Base-by-base conservation (phyloP, 1,140 invertebrate genomes). In the Drosophila pectinifera region DNA sequence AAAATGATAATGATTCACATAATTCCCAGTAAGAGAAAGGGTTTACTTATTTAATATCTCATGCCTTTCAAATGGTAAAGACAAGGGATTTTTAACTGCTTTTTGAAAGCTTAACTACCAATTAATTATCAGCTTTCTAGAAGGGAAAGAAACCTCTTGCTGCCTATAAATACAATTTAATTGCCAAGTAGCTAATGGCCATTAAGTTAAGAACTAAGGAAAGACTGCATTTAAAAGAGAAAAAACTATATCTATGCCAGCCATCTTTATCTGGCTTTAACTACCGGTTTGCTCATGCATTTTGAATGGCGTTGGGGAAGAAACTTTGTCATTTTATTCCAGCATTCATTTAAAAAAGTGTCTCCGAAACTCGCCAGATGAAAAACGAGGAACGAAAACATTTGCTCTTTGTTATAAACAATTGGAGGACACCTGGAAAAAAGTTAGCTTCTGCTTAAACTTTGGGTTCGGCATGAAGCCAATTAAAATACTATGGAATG, bases 401-500 rank as follows among this genome's bases (percentile, higher is more conserved):
- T 69, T 69, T 70, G 49, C 42, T 69, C 67, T 68, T 65, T 69
- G 64, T 48, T 70, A 41, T 26, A 26, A 70, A 48, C 65, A 57
- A 70, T 70, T 57, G 68, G 24, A 39, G 70, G 57, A 70, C 68
- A 70, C 51, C 68, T 70, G 65, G 62, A 55, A 70, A 57, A 56
- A 69, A 57, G 49, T 69, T 68, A 70, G 41, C 64, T 70, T n/a
- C 65, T 38, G 68, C 67, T 57, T 48, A 70, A 68, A 70, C 49
- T 70, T 70, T 56, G 34, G 26, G 42, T 48, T 70, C n/a, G 36
- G 42, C 34, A 70, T 28, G 42, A 56, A 70, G 68, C 68, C 67
- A 70, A 70, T 70, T 70, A 70, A 57, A 70, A 70, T 70, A 57
- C 68, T 57, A 41, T 70, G 42, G 68, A 70, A 70, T 57, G 65